Conservation (phyloP, 2,797 vertebrate species). For the Melanotaenia pygmaea region DNA sequence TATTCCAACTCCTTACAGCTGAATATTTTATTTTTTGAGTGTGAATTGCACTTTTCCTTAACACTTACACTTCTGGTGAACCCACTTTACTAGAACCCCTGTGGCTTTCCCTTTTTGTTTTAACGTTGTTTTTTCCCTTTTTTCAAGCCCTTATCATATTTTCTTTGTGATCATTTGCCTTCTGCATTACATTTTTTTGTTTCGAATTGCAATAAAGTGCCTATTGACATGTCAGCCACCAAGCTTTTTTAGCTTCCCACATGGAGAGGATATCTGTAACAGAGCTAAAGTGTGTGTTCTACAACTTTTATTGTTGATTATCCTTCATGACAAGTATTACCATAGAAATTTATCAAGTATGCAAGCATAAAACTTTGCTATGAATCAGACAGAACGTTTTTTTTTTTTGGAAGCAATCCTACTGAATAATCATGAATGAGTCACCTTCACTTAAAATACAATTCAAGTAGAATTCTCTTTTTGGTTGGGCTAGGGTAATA, state of each 20-base stretch:
- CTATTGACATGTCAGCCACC: constrained; percentile 62
- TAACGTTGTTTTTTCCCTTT: constrained; percentile 2
- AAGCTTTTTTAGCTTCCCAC: constrained; percentile 49
- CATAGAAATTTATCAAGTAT: constrained; percentile 50
- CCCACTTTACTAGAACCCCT: constrained; percentile 16
- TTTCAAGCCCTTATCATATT: constrained; percentile 1
- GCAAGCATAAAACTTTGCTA: constrained; percentile 2
- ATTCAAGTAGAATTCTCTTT: constrained; percentile 29
- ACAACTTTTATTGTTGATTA: constrained; percentile 48
- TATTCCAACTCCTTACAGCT: constrained; percentile 17
- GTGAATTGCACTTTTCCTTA: constrained; percentile 19
- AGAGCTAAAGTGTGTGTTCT: constrained; percentile 46
- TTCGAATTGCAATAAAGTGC: constrained; percentile 56
- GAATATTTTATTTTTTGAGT: constrained; percentile 11
- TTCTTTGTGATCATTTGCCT: constrained; percentile 50
- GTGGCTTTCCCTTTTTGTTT: constrained; percentile 18
- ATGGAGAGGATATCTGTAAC: constrained; percentile 57
- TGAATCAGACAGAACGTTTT: constrained; percentile 40
- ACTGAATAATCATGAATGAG: constrained; percentile 32
- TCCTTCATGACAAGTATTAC: constrained; percentile 52
- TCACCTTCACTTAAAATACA: constrained; percentile 38
- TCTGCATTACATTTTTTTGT: constrained; percentile 52
- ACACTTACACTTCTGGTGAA: background rate
- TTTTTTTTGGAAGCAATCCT: constrained; percentile 31
- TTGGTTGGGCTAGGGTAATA: constrained; percentile 30